Evolutionary conservation across 2,888 invertebrate species (phyloP).

Genomic region (Epinotia demarniana): DNA sequence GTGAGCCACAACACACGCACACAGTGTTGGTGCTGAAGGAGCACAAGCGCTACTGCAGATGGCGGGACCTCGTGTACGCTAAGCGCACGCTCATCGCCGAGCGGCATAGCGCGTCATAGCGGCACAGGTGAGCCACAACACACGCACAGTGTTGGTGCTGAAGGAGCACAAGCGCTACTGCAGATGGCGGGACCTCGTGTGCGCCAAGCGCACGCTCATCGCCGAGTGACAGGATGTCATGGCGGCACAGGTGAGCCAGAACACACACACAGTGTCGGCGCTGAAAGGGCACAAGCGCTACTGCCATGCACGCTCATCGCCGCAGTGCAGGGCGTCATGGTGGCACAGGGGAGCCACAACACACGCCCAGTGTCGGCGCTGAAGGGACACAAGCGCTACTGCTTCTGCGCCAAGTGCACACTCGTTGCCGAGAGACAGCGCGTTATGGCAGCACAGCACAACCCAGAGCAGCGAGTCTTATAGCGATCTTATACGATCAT

Average conservation of each 20-base stretch:
- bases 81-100: constrained; percentile 89
- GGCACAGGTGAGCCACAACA: constrained; percentile 89
- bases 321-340: constrained; percentile 98
- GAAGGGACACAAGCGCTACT: too few relatives aligned
- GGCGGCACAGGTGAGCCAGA: constrained; percentile 80
- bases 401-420: too few relatives aligned
- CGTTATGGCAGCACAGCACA: constrained; percentile 94
- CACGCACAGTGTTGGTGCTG: constrained; percentile 81
- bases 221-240: not conserved
- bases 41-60: too few relatives aligned
- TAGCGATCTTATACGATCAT: too few relatives aligned
- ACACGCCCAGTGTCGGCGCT: too few relatives aligned
- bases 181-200: constrained; percentile 98
- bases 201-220: constrained; percentile 97
- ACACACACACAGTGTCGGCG: constrained; percentile 45
- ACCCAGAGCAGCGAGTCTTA: too few relatives aligned
- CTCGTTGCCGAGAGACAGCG: constrained; percentile 95
- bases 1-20: constrained; percentile 68
- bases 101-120: constrained; percentile 99
- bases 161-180: constrained; percentile 99
- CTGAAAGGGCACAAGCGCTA: too few relatives aligned
- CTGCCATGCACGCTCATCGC: constrained; percentile 82
- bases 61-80: constrained; percentile 96
- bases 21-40: constrained; percentile 45
- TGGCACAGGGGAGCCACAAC: constrained; percentile 73